Conservation (phyloP, 2,888 invertebrate species). For the Alloplasta piceator region DNA sequence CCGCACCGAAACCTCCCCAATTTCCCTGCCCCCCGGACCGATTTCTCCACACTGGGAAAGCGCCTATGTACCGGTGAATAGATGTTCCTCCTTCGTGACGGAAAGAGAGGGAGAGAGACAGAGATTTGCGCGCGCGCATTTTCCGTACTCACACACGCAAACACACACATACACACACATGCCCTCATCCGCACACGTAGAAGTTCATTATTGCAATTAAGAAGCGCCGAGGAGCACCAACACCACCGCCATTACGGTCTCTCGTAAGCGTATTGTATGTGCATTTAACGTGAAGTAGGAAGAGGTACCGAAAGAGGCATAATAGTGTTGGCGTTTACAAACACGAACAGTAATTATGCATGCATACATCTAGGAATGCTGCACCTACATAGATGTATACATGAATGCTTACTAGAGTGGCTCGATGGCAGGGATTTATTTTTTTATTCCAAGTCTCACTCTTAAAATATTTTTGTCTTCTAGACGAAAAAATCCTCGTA, state of each 20-base stretch:
- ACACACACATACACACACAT: conserved; percentile 40
- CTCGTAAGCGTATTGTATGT: conserved; percentile 55
- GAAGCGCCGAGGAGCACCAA: conserved; percentile 54
- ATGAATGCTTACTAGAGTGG: no score
- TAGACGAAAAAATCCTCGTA: no score
- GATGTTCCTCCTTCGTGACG: conserved; percentile 81
- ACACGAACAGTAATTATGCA: conserved; percentile 38
- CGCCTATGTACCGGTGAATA: conserved; percentile 79
- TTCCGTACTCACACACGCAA: conserved; percentile 23
- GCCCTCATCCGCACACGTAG: conserved; percentile 25
- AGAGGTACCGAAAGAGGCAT: background rate
- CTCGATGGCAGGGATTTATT: no score
- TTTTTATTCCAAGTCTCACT: no score
- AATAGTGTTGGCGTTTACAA: conserved; percentile 48
- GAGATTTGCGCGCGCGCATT: conserved; percentile 69
- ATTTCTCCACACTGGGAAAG: conserved; percentile 58
- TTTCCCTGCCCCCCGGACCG: conserved; percentile 66
- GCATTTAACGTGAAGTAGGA: conserved; percentile 53
- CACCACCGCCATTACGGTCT: conserved; percentile 56
- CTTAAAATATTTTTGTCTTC: no score
- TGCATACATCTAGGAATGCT: background rate
- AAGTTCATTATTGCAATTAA: conserved; percentile 42
- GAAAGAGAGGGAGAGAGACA: conserved; percentile 70
- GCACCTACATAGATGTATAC: no score
- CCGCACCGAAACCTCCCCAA: conserved; percentile 75